Conservation (phyloP, 2,888 invertebrate genomes). For the Coremacera marginata region DNA sequence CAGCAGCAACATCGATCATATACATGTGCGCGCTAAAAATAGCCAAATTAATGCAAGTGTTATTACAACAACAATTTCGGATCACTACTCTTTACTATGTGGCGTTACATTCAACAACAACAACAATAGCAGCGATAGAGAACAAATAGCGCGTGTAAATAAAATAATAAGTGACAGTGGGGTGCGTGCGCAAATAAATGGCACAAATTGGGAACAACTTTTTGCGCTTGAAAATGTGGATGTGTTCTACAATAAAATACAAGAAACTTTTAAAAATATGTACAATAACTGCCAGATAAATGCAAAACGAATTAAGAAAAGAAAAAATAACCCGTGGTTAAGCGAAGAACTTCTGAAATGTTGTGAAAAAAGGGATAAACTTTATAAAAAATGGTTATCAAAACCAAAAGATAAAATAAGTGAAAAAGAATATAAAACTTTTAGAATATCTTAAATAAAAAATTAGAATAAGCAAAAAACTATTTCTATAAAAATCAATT, state of each 20-base stretch:
- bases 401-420: not conserved
- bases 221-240: not conserved
- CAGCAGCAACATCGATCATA: not conserved
- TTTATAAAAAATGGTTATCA: not conserved
- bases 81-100: not conserved
- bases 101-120: not conserved
- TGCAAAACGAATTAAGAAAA: not conserved
- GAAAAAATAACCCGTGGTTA: not conserved
- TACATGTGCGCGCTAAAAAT: not conserved
- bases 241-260: not conserved
- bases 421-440: conserved; percentile 8
- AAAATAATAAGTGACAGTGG: not conserved
- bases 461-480: no score
- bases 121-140: not conserved
- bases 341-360: not conserved
- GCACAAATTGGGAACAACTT: no score
- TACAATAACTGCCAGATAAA: not conserved
- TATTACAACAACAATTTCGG: not conserved
- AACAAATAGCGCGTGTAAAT: not conserved
- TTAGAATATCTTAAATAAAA: no score
- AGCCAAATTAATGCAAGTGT: not conserved
- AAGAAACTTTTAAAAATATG: not conserved
- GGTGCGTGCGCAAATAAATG: not conserved
- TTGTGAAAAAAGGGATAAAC: not conserved
- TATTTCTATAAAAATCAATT: no score